Conservation (phyloP, 2,797 vertebrate species). For the Lateolabrax maculatus region DNA sequence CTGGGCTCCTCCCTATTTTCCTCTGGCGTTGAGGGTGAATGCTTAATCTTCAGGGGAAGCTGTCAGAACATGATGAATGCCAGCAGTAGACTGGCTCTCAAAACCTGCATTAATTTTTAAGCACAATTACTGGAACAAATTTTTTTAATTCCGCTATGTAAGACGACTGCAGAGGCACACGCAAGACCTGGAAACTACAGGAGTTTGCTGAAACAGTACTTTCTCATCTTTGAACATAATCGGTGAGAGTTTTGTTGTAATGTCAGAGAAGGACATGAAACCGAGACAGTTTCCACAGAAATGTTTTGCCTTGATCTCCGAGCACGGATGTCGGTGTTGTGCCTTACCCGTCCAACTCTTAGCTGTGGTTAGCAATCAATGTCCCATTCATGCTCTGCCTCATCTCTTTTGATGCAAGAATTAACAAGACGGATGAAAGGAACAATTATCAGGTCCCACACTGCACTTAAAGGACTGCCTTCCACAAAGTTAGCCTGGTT, state of each 20-base stretch:
- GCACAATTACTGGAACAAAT: conserved; percentile 71
- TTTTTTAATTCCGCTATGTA: conserved; percentile 57
- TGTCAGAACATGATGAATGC: conserved; percentile 84
- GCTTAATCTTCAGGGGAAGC: conserved; percentile 79
- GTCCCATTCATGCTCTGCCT: conserved; percentile 64
- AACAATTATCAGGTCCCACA: conserved; percentile 71
- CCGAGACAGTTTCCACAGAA: conserved; percentile 4
- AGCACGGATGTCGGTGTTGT: conserved; percentile 48
- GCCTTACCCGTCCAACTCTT: conserved; percentile 42
- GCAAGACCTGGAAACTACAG: conserved; percentile 22
- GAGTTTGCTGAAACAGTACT: conserved; percentile 8
- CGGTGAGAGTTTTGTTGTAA: neutral
- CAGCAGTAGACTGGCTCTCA: conserved; percentile 70
- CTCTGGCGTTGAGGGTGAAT: conserved; percentile 65
- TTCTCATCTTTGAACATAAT: conserved; percentile 11
- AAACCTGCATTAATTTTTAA: conserved; percentile 83
- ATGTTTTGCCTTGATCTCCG: conserved; percentile 52
- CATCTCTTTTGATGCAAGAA: conserved; percentile 72
- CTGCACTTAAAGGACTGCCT: conserved; percentile 62
- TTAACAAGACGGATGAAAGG: conserved; percentile 69
- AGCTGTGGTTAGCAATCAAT: conserved; percentile 59
- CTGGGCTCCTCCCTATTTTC: conserved; percentile 73
- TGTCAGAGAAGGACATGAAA: conserved; percentile 16
- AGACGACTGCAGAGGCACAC: conserved; percentile 50
- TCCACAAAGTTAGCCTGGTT: conserved; percentile 59